Base-by-base conservation (phyloP, 2,797 vertebrate genomes). In the Taenioides sp. region DNA sequence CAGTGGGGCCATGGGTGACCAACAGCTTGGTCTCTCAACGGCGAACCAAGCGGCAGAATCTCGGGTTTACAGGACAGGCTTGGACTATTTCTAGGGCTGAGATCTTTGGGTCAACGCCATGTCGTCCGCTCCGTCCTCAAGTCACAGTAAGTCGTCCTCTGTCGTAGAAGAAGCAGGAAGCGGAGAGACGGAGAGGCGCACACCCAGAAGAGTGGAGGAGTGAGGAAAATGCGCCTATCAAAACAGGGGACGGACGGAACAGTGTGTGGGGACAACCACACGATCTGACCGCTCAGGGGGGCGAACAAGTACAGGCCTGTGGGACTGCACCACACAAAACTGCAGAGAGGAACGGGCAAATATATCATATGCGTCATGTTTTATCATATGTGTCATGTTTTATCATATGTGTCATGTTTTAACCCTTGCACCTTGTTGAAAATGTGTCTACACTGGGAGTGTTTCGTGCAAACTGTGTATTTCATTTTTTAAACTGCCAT, bases 1-100 rank as follows among this genome's bases (percentile, higher is more conserved):
- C 73, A 22, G n/a, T 37, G 63, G 57, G 67, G 27, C 74, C 0
- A 61, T 66, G 62, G 58, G 59, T 43, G 27, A 9, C 50, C 58
- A 18, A 25, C 28, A 67, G 31, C 22, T n/a, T 10, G 1, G 61
- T 43, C 61, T 55, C 64, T 22, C 16, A 34, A 60, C 50, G 47
- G 37, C 18, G 25, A 14, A 34, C 14, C 11, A 4, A 28, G 22
- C 52, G 3, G 64, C 12, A n/a, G 25, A 28, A 5, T 64, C 9
- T 25, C 11, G 20, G 37, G 25, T 6, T 69, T 18, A 6, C 6
- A 61, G 37, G 37, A 49, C 61, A 22, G 20, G 11, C 40, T 2
- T 43, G 16, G 50, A 10, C 50, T 20, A 20, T n/a, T 10, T 12
- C 27, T 52, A n/a, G 2, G 62, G 28, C 57, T 60, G 1, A 64